A percentile compares a stretch with the other conserved stretches of the same genome.
Conservation (phyloP, 2,888 invertebrate species). For the Apoda limacodes region DNA sequence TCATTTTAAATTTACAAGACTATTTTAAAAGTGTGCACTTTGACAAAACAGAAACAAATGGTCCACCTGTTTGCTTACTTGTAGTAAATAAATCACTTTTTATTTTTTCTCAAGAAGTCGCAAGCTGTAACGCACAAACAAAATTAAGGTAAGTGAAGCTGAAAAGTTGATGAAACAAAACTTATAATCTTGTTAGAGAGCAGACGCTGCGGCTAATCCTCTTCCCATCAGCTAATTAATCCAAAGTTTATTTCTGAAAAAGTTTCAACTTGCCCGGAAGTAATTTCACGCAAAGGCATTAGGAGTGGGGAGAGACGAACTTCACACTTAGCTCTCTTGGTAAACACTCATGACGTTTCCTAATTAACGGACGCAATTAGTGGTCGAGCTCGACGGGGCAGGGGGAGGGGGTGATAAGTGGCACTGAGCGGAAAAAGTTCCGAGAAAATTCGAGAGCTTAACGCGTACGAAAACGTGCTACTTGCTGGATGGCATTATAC, state of each 20-base stretch:
- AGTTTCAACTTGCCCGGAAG: slow-evolving; percentile 61
- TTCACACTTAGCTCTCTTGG: slow-evolving; percentile 67
- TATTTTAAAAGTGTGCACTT: background rate
- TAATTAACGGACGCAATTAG: slow-evolving; percentile 71
- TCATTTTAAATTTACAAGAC: background rate
- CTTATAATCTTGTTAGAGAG: slow-evolving; percentile 66
- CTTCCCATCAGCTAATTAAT: slow-evolving; percentile 68
- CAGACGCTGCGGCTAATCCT: slow-evolving; percentile 59
- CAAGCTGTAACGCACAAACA: slow-evolving; percentile 37
- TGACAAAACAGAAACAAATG: background rate
- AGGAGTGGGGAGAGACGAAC: slow-evolving; percentile 41
- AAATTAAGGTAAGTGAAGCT: slow-evolving; percentile 60
- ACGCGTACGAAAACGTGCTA: slow-evolving; percentile 17
- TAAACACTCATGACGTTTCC: slow-evolving; percentile 71
- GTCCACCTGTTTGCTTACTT: background rate
- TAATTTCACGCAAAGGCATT: slow-evolving; percentile 63
- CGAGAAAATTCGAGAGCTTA: slow-evolving; percentile 52
- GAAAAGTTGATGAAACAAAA: slow-evolving; percentile 60
- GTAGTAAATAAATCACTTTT: no score
- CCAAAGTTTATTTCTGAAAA: slow-evolving; percentile 65
- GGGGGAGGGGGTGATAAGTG: slow-evolving; percentile 51
- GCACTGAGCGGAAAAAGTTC: slow-evolving; percentile 58
- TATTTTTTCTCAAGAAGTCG: slow-evolving; percentile 13
- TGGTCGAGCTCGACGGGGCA: slow-evolving; percentile 57
- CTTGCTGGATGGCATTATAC: no score